Percentiles rank a stretch among this genome's conserved stretches.
Conservation (phyloP, 2,113 vertebrate species). For the Sinocyclocheilus grahami region DNA sequence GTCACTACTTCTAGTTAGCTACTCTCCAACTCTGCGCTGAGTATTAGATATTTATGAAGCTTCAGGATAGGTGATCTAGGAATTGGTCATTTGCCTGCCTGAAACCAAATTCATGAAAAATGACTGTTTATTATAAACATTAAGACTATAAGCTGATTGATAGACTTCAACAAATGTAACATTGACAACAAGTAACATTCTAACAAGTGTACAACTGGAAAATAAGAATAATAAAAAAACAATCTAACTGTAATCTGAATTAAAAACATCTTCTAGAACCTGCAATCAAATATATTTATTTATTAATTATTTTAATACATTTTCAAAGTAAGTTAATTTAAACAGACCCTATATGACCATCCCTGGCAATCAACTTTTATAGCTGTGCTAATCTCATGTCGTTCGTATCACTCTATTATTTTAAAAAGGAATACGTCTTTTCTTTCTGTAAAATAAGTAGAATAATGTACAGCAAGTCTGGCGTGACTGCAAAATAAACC, state of each 20-base stretch:
- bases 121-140: too few relatives aligned
- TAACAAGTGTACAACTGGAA: too few relatives aligned
- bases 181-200: too few relatives aligned
- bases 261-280: too few relatives aligned
- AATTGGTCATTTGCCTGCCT: not conserved
- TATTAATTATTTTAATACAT: too few relatives aligned
- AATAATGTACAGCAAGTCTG: not conserved
- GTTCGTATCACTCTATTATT: not conserved
- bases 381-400: not conserved
- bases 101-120: too few relatives aligned
- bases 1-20: conserved; percentile 2
- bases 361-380: not conserved
- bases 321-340: not conserved
- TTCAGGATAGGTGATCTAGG: not conserved
- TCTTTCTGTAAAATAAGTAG: not conserved
- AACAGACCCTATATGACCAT: not conserved
- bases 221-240: too few relatives aligned
- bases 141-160: too few relatives aligned
- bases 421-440: not conserved
- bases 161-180: too few relatives aligned
- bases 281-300: too few relatives aligned
- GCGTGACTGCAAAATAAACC: not conserved
- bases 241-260: too few relatives aligned
- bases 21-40: not conserved
- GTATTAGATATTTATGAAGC: conserved; percentile 38